Evolutionary conservation across 2,113 vertebrate genomes (phyloP).

Genomic region (Tragelaphus imberbis): DNA sequence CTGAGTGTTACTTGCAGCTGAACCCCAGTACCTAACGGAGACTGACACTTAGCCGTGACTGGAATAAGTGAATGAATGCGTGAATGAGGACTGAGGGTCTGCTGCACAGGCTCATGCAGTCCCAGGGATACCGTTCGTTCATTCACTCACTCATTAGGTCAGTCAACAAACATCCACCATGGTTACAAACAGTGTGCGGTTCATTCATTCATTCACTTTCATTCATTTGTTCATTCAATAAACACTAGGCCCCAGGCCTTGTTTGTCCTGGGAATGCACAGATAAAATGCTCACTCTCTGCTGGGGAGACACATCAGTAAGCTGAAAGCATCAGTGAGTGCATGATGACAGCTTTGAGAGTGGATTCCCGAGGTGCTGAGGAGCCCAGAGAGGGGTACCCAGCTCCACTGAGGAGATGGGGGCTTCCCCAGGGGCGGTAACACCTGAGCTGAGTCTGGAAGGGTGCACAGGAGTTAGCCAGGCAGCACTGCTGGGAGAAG

Average conservation of each 20-base stretch:
- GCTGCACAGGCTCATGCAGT: not conserved
- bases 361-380: not conserved
- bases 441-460: not conserved
- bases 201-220: conserved; percentile 25
- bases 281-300: not conserved
- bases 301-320: not conserved
- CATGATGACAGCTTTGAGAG: not conserved
- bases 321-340: not conserved
- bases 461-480: not conserved
- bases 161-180: not conserved
- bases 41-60: not conserved
- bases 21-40: not conserved
- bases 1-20: not conserved
- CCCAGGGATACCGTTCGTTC: not conserved
- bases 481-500: not conserved
- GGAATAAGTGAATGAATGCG: not conserved
- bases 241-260: not conserved
- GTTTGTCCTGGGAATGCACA: not conserved
- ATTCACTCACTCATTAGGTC: not conserved
- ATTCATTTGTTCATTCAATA: not conserved
- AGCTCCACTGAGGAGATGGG: not conserved
- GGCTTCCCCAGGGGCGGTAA: accelerated
- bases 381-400: not conserved
- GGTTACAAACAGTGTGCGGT: not conserved
- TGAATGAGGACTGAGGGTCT: not conserved